A percentile compares a stretch with the other conserved stretches of the same genome.
phyloP scores from a whole-genome alignment of 2,888 invertebrate genomes.

The Mylabris sibirica region DNA sequence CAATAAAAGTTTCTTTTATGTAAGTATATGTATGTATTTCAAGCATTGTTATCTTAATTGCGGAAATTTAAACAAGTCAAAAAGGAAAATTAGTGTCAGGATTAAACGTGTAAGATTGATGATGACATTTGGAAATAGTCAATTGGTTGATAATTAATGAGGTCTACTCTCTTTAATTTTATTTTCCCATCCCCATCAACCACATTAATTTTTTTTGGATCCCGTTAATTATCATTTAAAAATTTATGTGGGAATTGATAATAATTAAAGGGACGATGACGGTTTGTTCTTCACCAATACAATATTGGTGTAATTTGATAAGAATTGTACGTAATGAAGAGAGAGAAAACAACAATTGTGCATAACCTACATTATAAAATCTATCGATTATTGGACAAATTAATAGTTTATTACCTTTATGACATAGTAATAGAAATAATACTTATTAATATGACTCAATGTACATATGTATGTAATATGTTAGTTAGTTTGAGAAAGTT shows the following conservation, averaged over 20 bases:
- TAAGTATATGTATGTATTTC: background rate
- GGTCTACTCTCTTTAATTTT: background rate
- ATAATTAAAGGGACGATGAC: background rate
- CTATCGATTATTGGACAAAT: conserved; percentile 16
- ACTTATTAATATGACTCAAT: conserved; percentile 16
- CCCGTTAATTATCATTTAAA: background rate
- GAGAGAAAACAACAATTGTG: background rate
- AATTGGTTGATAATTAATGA: conserved; percentile 10
- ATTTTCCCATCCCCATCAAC: background rate
- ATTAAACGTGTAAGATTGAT: background rate
- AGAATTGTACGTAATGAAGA: background rate
- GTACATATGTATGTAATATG: background rate
- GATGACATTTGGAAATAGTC: conserved; percentile 22
- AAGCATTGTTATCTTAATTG: conserved; percentile 6
- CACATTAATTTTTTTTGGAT: no score
- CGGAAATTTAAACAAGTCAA: background rate
- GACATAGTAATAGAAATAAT: conserved; percentile 16
- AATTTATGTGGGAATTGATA: background rate
- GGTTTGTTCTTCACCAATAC: no score
- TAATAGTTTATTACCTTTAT: conserved; percentile 18
- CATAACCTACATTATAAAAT: conserved; percentile 3
- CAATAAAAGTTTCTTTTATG: background rate
- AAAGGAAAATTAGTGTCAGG: background rate
- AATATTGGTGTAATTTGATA: background rate
- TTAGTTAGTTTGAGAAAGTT: background rate